Evolutionary conservation across 2,888 invertebrate species (phyloP), one percentile per base, ranked within the genome.

Genomic region (Fissipunctia ypsillon): DNA sequence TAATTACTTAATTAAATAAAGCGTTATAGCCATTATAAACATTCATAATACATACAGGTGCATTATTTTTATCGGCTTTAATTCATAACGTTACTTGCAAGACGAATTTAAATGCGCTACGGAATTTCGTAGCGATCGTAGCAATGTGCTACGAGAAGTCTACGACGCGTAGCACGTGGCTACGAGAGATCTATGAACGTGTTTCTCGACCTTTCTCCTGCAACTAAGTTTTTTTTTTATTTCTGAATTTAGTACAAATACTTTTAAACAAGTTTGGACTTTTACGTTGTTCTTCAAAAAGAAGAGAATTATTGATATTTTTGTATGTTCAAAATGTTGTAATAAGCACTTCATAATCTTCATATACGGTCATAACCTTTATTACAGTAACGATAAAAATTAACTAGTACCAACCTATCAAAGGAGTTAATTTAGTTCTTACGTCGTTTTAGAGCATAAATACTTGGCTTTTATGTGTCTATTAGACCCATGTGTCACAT

Each of bases 351-450:
- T 41, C 25, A 38, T 38, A 38, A 38, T n/a, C 7, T 38, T 38
- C 38, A 9, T 45, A 31, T 25, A 64, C 10, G 2, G 50, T 80
- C 52, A 69, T 67, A 71, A 75, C 67, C 56, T 71, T 69, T 81
- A 86, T 67, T 48, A 70, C 38, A 43, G 7, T 61, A 31, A 25
- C 63, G 12, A 70, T 79, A 67, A 79, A 79, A 81, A 79, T 70
- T 66, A 76, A 76, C 73, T 66, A 19, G 12, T 60, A 12, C 59
- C 14, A 31, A 57, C 41, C 63, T 66, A 68, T 76, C 59, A 83
- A 66, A 60, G 50, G 31, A 71, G 61, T 73, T 78, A 60, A 79
- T 85, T 78, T 75, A 77, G 76, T 69, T 78, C 56, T 73, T 59
- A 72, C 52, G 35, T 72, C 69, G 38, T 76, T 69, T 52, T 12